Conservation (phyloP, 2,797 vertebrate species). For the Sciurus vulgaris region DNA sequence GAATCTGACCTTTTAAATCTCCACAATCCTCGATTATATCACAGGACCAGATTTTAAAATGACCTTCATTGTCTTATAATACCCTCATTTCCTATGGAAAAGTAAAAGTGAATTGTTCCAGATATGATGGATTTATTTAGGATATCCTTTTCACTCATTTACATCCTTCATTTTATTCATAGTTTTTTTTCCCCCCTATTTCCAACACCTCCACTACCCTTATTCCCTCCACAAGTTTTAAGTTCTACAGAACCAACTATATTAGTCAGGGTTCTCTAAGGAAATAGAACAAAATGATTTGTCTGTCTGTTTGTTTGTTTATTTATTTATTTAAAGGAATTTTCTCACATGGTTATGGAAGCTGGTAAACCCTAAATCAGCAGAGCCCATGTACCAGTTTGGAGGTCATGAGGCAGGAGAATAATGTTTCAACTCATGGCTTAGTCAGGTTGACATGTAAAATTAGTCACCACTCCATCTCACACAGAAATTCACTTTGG, state of each 20-base stretch:
- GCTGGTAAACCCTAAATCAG: not conserved
- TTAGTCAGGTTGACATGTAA: not conserved
- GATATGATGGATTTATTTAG: not conserved
- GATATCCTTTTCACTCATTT: slow-evolving; percentile 26
- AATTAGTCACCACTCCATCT: not conserved
- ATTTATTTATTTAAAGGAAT: not conserved
- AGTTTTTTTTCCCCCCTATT: not conserved
- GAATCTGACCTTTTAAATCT: not conserved
- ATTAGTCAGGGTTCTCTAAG: not conserved
- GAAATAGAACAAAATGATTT: not conserved
- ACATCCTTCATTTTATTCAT: not conserved
- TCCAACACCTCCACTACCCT: not conserved
- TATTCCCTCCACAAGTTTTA: not conserved
- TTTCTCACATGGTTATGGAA: not conserved
- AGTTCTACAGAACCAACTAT: not conserved
- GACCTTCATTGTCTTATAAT: not conserved
- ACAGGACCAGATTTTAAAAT: not conserved
- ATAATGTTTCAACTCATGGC: not conserved
- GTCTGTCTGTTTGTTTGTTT: not conserved
- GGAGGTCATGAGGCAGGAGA: not conserved
- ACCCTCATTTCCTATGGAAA: not conserved
- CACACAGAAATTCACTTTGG: not conserved
- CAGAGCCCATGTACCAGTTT: not conserved
- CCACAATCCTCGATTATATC: not conserved
- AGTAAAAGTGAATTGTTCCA: slow-evolving; percentile 14